A percentile compares a stretch with the other conserved stretches of the same genome.
Evolutionary conservation across 1,140 invertebrate species (phyloP).

Genomic region (Lepidurus packardi): DNA sequence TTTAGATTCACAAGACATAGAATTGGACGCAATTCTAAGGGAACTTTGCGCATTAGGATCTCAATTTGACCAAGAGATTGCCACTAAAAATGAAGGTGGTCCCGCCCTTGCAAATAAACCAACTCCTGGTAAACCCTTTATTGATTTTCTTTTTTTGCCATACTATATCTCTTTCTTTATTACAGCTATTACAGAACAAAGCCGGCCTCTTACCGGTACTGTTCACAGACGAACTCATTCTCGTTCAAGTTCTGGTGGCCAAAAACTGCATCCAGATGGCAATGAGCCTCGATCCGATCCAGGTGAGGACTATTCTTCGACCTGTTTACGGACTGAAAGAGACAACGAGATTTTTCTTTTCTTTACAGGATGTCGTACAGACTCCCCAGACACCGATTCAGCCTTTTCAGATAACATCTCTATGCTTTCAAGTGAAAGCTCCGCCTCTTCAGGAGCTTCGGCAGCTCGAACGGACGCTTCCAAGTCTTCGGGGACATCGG

Average conservation of each 20-base stretch:
- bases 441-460: constrained; percentile 72
- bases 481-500: constrained; percentile 33
- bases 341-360: constrained; percentile 24
- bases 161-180: constrained; percentile 29
- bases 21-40: constrained; percentile 89
- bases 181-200: constrained; percentile 15
- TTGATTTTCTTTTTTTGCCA: not conserved
- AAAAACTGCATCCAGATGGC: constrained; percentile 41
- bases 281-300: not conserved
- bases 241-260: constrained; percentile 49
- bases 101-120: constrained; percentile 19
- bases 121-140: constrained; percentile 9
- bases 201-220: not conserved
- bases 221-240: constrained; percentile 43
- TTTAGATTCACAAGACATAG: constrained; percentile 86
- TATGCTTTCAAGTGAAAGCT: constrained; percentile 81
- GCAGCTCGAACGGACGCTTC: constrained; percentile 41
- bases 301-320: not conserved
- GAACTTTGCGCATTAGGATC: constrained; percentile 85
- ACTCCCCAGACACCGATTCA: constrained; percentile 93
- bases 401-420: constrained; percentile 95
- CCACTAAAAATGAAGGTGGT: constrained; percentile 35
- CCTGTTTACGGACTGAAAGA: not conserved
- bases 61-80: constrained; percentile 58
- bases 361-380: constrained; percentile 59